Conservation (phyloP, 1,140 invertebrate genomes). For the Chrysoperla carnea region DNA sequence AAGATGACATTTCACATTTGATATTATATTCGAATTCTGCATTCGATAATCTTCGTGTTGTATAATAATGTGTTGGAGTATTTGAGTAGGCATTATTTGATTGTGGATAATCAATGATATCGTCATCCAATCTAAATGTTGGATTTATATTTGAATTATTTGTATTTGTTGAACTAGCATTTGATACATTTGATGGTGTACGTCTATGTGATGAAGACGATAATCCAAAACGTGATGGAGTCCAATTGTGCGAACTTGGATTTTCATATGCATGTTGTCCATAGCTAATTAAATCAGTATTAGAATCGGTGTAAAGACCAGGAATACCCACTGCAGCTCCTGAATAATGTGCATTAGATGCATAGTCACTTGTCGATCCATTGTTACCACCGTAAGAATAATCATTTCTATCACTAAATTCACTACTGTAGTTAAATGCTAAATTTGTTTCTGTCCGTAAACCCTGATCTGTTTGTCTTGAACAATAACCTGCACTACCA, state of each 20-base stretch:
- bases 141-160: constrained; percentile 29
- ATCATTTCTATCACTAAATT: neutral
- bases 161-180: constrained; percentile 34
- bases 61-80: constrained; percentile 25
- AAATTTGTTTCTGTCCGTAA: constrained; percentile 9
- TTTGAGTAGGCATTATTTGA: constrained; percentile 19
- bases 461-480: constrained; percentile 6
- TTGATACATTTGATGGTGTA: constrained; percentile 56
- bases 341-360: neutral
- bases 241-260: constrained; percentile 30
- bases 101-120: constrained; percentile 25
- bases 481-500: constrained; percentile 7
- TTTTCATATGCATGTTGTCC: constrained; percentile 37
- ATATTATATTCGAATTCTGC: constrained; percentile 26
- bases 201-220: constrained; percentile 36
- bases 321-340: neutral
- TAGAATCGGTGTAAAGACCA: neutral
- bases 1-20: constrained; percentile 16
- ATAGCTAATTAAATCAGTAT: constrained; percentile 14
- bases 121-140: constrained; percentile 44
- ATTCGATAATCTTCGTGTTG: constrained; percentile 13
- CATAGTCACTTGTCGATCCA: neutral
- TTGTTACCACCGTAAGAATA: neutral
- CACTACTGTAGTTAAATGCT: neutral
- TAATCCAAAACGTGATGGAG: constrained; percentile 26